Conservation (phyloP, 2,888 invertebrate genomes). For the Gnatocerus cornutus region DNA sequence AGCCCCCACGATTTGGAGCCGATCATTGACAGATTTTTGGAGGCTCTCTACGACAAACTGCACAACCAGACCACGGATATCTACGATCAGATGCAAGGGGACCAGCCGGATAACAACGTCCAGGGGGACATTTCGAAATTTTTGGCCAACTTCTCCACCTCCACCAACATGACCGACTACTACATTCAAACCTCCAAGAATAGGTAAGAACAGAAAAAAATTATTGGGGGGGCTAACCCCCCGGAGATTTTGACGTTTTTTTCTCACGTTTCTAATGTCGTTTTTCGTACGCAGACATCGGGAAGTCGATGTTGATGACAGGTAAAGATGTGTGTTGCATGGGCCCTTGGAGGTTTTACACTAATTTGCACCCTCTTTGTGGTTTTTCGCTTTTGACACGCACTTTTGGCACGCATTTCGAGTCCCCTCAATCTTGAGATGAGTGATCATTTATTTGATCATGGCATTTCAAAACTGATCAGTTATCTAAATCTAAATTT, state of each 20-base stretch:
- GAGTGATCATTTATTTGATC: too few relatives aligned
- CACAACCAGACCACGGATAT: constrained; percentile 38
- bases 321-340: constrained; percentile 29
- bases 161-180: constrained; percentile 47
- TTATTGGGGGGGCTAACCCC: not conserved
- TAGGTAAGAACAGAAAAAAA: constrained; percentile 49
- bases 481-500: too few relatives aligned
- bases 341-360: not conserved
- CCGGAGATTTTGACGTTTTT: not conserved
- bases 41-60: constrained; percentile 51
- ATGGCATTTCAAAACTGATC: too few relatives aligned
- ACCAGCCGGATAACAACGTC: constrained; percentile 47
- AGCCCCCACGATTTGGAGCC: constrained; percentile 49
- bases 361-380: constrained; percentile 4
- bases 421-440: too few relatives aligned
- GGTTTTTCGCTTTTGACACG: too few relatives aligned
- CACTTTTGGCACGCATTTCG: too few relatives aligned
- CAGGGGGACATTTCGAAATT: constrained; percentile 9
- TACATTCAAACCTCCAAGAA: constrained; percentile 49
- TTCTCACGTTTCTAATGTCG: constrained; percentile 20
- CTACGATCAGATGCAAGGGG: constrained; percentile 57
- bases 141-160: constrained; percentile 5
- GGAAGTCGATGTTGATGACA: constrained; percentile 34
- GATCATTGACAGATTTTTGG: constrained; percentile 48
- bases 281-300: constrained; percentile 34